Conservation (phyloP, 2,113 vertebrate species). For the Pipra filicauda region DNA sequence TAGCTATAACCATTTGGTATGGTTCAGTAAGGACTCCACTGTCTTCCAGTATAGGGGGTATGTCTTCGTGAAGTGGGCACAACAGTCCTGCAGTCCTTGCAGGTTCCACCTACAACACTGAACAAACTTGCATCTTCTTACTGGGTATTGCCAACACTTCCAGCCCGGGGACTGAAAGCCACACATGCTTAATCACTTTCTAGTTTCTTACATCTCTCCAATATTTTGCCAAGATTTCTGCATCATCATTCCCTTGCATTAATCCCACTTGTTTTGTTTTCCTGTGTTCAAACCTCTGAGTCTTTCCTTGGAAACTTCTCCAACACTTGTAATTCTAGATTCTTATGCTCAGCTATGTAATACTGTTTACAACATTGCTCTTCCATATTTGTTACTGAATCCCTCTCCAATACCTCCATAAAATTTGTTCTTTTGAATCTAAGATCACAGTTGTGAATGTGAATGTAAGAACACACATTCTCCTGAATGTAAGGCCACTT, state of each 20-base stretch:
- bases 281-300: neutral
- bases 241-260: neutral
- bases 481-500: neutral
- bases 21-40: neutral
- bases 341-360: neutral
- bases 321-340: neutral
- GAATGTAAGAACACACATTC: neutral
- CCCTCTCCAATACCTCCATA: neutral
- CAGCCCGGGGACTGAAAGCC: neutral
- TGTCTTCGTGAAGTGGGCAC: neutral
- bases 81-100: neutral
- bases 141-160: neutral
- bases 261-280: neutral
- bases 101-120: neutral
- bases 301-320: neutral
- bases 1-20: neutral
- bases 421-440: neutral
- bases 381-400: neutral
- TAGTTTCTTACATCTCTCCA: neutral
- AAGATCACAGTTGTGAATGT: neutral
- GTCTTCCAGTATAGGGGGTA: accelerated
- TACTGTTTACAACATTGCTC: neutral
- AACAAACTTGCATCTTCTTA: neutral
- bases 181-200: neutral
- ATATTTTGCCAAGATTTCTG: neutral